Evolutionary conservation across 2,113 vertebrate species (phyloP).

Genomic region (Rhynchopsitta pachyrhyncha): DNA sequence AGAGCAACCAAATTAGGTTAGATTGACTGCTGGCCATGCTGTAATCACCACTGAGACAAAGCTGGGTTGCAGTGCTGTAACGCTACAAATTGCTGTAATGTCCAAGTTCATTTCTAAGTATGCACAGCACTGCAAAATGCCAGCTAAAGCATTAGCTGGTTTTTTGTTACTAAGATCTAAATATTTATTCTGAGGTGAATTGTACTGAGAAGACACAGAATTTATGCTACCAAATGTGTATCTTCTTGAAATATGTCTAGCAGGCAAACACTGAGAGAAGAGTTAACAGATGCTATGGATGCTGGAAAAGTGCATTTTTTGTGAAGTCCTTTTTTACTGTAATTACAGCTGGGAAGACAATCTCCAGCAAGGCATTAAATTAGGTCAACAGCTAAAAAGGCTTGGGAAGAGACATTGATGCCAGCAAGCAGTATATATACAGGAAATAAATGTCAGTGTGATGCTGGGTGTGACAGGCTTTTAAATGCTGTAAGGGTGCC

Average conservation of each 20-base stretch:
- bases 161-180: not conserved
- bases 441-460: slow-evolving; percentile 1
- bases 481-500: slow-evolving; percentile 19
- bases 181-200: slow-evolving; percentile 14
- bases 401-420: slow-evolving; percentile 35
- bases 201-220: not conserved
- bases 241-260: not conserved
- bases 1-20: slow-evolving; percentile 23
- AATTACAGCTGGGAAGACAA: slow-evolving; percentile 63
- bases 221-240: not conserved
- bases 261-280: not conserved
- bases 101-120: not conserved
- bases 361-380: slow-evolving; percentile 73
- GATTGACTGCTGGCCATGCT: slow-evolving; percentile 11
- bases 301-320: slow-evolving; percentile 24
- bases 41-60: not conserved
- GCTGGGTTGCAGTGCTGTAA: not conserved
- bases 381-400: slow-evolving; percentile 71
- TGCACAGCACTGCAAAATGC: not conserved
- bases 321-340: slow-evolving; percentile 46
- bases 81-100: not conserved
- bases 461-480: not conserved
- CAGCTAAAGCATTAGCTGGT: not conserved
- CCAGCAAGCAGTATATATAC: slow-evolving; percentile 19
- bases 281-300: slow-evolving; percentile 41